These are phyloP conservation scores for Yponomeuta sedellus DNA, from an alignment of 2,888 invertebrate species.

Conservation along the genomic window DNA sequence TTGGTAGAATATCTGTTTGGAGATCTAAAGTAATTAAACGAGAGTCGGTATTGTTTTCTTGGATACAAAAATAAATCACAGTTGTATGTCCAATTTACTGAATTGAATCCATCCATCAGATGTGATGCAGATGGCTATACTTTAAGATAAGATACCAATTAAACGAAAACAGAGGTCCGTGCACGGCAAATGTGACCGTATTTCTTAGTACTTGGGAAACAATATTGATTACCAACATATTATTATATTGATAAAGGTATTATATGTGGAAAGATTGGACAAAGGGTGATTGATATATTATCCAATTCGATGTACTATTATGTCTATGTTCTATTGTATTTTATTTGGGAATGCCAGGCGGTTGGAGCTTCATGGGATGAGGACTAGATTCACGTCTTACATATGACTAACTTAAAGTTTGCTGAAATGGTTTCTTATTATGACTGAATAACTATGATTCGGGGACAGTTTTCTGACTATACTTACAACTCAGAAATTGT, in stretches of 20 bases:
- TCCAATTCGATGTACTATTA: conserved; percentile 1
- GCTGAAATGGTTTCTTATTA: neutral
- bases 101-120: no score
- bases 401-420: neutral
- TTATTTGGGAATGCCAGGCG: neutral
- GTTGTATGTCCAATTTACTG: no score
- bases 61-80: no score
- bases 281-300: neutral
- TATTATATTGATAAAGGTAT: neutral
- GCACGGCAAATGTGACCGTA: no score
- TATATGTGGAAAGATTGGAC: neutral
- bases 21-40: neutral
- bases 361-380: neutral
- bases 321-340: conserved; percentile 5
- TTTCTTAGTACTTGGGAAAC: no score
- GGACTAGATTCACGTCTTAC: neutral
- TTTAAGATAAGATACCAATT: no score
- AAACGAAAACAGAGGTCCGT: no score
- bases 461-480: no score
- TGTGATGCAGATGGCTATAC: no score
- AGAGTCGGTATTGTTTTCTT: no score
- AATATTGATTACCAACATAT: neutral
- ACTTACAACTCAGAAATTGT: no score
- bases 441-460: neutral
- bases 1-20: neutral